Conservation (phyloP, 1,140 invertebrate species). For the Meloidogyne exigua region DNA sequence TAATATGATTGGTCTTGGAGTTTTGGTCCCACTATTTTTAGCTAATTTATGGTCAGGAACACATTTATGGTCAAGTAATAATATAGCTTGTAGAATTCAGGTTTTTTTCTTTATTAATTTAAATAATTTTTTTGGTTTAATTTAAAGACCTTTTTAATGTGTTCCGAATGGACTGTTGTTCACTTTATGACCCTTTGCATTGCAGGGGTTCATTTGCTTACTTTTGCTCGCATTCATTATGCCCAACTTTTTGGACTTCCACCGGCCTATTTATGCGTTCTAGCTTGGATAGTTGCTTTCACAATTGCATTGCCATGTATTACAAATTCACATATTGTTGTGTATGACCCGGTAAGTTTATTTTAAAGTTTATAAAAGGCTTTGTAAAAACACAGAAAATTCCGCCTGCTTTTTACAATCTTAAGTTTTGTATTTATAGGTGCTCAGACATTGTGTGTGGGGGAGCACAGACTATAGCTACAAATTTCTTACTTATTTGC, state of each 20-base stretch:
- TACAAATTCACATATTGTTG: constrained; percentile 62
- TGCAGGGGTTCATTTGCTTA: constrained; percentile 62
- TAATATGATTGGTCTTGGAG: constrained; percentile 53
- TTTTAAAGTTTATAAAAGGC: too few species aligned
- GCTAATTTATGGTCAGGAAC: constrained; percentile 54
- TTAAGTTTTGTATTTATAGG: neutral
- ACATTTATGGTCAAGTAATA: constrained; percentile 57
- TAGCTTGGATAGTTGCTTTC: constrained; percentile 63
- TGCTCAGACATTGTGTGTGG: constrained; percentile 52
- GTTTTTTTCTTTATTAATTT: constrained; percentile 29
- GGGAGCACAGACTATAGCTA: constrained; percentile 58
- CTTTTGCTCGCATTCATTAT: constrained; percentile 63
- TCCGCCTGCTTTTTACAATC: neutral
- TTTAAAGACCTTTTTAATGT: constrained; percentile 62
- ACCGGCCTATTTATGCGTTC: constrained; percentile 43
- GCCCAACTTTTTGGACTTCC: constrained; percentile 60
- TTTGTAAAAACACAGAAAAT: neutral
- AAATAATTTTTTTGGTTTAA: constrained; percentile 7
- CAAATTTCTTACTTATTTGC: constrained; percentile 61
- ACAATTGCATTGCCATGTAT: constrained; percentile 56
- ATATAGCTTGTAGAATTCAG: constrained; percentile 58
- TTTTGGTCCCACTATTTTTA: constrained; percentile 58
- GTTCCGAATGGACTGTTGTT: constrained; percentile 58
- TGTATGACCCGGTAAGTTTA: constrained; percentile 51
- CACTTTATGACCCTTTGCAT: constrained; percentile 62